Evolutionary conservation across 2,888 invertebrate species (phyloP).

Genomic region (Leptothorax acervorum): DNA sequence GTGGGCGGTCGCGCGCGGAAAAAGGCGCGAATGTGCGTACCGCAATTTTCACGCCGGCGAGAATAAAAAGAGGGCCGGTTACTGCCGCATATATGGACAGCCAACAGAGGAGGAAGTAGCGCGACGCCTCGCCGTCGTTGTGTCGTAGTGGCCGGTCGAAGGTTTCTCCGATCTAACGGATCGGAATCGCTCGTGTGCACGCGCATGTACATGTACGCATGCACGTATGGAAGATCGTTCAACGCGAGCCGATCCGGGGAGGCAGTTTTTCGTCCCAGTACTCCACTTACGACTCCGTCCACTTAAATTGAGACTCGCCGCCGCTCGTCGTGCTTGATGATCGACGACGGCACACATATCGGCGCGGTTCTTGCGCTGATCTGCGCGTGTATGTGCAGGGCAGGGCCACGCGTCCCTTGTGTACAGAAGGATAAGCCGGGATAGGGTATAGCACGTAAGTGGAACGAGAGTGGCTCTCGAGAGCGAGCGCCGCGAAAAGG

Average conservation of each 20-base stretch:
- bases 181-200: slow-evolving; percentile 62
- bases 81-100: neutral
- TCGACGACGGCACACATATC: slow-evolving; percentile 75
- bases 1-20: slow-evolving; percentile 43
- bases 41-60: slow-evolving; percentile 57
- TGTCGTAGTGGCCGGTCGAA: slow-evolving; percentile 57
- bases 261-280: slow-evolving; percentile 84
- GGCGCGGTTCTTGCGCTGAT: slow-evolving; percentile 41
- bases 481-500: slow-evolving; percentile 8
- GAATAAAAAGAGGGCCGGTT: slow-evolving; percentile 8
- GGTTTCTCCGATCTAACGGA: slow-evolving; percentile 81
- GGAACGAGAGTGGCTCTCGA: slow-evolving; percentile 25
- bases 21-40: slow-evolving; percentile 54
- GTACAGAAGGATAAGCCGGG: neutral
- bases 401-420: slow-evolving; percentile 40
- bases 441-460: slow-evolving; percentile 11
- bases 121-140: slow-evolving; percentile 40
- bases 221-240: slow-evolving; percentile 20
- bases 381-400: slow-evolving; percentile 17
- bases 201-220: slow-evolving; percentile 2
- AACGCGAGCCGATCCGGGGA: slow-evolving; percentile 73
- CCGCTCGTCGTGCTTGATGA: slow-evolving; percentile 68
- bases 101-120: slow-evolving; percentile 35
- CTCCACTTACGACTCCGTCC: slow-evolving; percentile 81
- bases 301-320: slow-evolving; percentile 75